A percentile compares a stretch with the other conserved stretches of the same genome.
These are phyloP conservation scores for Ornithoptera priamus DNA, from an alignment of 2,888 invertebrate species.

Conservation along the genomic window DNA sequence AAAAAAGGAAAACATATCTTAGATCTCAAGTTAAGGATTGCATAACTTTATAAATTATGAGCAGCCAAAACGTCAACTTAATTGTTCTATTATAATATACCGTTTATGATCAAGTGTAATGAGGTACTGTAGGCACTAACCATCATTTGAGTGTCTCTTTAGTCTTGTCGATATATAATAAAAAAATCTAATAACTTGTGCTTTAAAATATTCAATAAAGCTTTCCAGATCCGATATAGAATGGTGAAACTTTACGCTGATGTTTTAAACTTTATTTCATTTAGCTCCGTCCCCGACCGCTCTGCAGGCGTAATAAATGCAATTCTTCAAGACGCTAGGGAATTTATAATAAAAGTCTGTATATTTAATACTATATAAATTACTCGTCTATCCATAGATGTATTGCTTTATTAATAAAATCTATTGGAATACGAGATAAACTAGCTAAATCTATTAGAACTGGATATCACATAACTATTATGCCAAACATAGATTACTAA, in stretches of 20 bases:
- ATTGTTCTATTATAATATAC: too few species aligned
- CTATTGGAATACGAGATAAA: not conserved
- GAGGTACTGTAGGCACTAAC: too few species aligned
- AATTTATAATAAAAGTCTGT: not conserved
- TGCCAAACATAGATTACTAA: too few species aligned
- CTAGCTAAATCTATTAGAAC: not conserved
- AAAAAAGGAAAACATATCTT: too few species aligned
- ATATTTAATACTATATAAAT: not conserved
- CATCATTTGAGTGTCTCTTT: too few species aligned
- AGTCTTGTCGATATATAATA: too few species aligned
- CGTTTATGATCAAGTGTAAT: too few species aligned
- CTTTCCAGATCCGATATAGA: not conserved
- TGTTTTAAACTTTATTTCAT: conserved; percentile 3
- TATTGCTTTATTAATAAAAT: not conserved
- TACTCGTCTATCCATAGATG: not conserved
- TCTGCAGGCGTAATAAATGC: conserved; percentile 2
- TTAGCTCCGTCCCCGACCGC: not conserved
- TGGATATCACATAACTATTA: too few species aligned
- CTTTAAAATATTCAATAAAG: not conserved
- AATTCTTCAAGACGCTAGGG: conserved; percentile 1
- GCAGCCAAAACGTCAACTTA: too few species aligned
- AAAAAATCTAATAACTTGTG: too few species aligned
- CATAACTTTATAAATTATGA: too few species aligned
- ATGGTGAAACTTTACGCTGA: not conserved
- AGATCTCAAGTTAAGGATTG: too few species aligned